Evolutionary conservation across 2,113 vertebrate genomes (phyloP), one percentile per base, ranked within the genome.

Genomic region (Oostethus manadensis): DNA sequence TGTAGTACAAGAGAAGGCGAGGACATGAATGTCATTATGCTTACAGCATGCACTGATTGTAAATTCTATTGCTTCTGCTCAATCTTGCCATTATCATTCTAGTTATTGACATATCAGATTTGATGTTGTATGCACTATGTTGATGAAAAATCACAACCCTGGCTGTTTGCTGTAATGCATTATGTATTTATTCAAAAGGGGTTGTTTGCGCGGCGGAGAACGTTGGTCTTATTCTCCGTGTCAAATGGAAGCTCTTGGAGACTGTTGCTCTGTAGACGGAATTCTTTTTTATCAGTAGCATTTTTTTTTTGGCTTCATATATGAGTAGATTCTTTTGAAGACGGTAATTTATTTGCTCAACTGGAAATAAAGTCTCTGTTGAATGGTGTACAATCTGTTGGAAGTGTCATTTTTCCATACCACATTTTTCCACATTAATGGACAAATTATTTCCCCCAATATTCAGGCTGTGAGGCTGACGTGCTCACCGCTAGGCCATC

Each of bases 71-170:
- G 87, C 89, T 89, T 89, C 82, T 86, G 86, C 88, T 86, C 69
- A 84, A 86, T 78, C 82, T 79, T 68, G 58, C 76, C 79, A 85
- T 87, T 77, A 70, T 77, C 80, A 86, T 86, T 83, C 84, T 84
- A 79, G 80, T 88, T 88, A 87, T 60, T 77, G 82, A 83, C 78
- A 76, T 91, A 86, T 90, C 85, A 83, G 74, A 83, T 82, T 89
- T 85, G 90, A 86, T 90, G 90, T 91, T 90, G 88, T 91, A 90
- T 89, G 87, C 89, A 90, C 84, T 90, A 80, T 83, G 86, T 88
- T 87, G 76, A 89, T 84, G 77, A 85, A 84, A 83, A 85, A 79
- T 60, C 74, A 74, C 76, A 77, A 88, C 87, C 76, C 76, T 88
- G 84, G 81, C 88, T 89, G 86, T 87, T 88, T 90, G 86, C 86